Evolutionary conservation across 2,113 vertebrate species (phyloP).

Genomic region (Mola mola): DNA sequence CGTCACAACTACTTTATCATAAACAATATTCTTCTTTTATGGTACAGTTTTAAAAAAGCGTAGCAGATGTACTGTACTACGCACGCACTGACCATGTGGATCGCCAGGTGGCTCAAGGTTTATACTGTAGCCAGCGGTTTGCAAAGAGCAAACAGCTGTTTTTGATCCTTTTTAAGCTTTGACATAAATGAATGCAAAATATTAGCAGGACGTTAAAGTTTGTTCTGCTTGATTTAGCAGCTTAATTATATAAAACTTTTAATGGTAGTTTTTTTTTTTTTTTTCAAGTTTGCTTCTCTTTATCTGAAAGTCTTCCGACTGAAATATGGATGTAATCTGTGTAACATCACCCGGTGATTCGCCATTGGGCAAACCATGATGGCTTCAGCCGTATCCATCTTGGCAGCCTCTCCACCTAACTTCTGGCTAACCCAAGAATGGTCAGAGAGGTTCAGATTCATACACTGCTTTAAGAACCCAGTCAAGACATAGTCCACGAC

Average conservation of each 20-base stretch:
- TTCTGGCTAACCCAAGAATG: too few relatives aligned
- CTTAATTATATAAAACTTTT: background rate
- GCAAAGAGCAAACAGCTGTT: constrained; percentile 36
- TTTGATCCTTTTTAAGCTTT: constrained; percentile 15
- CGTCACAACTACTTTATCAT: too few relatives aligned
- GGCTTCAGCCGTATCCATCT: too few relatives aligned
- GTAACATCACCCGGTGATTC: background rate
- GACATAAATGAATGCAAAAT: constrained; percentile 14
- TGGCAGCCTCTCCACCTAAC: too few relatives aligned
- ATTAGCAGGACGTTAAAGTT: background rate
- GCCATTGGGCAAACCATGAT: too few relatives aligned
- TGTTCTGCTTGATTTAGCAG: constrained; percentile 3
- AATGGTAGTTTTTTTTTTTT: too few relatives aligned
- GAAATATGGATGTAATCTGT: background rate
- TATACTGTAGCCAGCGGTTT: constrained; percentile 5
- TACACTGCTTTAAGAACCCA: background rate
- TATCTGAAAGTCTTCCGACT: background rate
- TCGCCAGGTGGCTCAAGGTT: constrained; percentile 14
- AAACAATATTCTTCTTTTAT: constrained; percentile 1
- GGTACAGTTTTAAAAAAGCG: constrained; percentile 1
- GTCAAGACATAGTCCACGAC: background rate
- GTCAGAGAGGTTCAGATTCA: too few relatives aligned
- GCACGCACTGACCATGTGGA: constrained; percentile 8
- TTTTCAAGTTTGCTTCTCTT: background rate
- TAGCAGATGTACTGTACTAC: too few relatives aligned